phyloP scores from a whole-genome alignment of 1,140 invertebrate species.

The Drosophila mojavensis region DNA sequence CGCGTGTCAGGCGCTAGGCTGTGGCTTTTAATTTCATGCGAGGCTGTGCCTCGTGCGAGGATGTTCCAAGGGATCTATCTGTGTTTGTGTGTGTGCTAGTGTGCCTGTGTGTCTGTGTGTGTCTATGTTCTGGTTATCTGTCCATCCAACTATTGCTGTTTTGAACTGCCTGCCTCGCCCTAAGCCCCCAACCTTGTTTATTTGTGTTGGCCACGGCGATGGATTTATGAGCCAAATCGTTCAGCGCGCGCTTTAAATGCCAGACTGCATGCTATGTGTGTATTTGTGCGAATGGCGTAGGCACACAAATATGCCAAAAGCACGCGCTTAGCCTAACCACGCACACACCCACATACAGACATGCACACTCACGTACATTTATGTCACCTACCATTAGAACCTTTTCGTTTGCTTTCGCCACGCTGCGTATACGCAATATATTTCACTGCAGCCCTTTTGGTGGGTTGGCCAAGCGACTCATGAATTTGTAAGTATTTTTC shows the following conservation, averaged over 20 bases:
- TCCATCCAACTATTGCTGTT: constrained; percentile 50
- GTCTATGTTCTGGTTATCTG: constrained; percentile 41
- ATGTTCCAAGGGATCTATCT: not conserved
- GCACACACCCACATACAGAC: too few relatives aligned
- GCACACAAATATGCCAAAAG: constrained; percentile 69
- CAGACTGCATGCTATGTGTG: constrained; percentile 1
- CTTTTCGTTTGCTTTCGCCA: constrained; percentile 49
- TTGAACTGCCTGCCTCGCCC: constrained; percentile 1
- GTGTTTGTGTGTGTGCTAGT: constrained; percentile 4
- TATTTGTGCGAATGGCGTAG: constrained; percentile 14
- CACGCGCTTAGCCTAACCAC: constrained; percentile 56
- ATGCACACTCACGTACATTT: constrained; percentile 20
- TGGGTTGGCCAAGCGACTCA: not conserved
- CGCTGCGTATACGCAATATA: constrained; percentile 71
- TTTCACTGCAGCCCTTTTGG: constrained; percentile 34
- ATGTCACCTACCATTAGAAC: constrained; percentile 35
- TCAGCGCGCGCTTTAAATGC: constrained; percentile 55
- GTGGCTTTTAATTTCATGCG: constrained; percentile 22
- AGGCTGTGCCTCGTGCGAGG: not conserved
- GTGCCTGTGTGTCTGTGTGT: too few relatives aligned
- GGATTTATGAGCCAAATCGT: constrained; percentile 69
- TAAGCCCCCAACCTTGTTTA: constrained; percentile 53
- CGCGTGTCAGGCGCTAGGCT: constrained; percentile 32
- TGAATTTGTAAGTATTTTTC: constrained; percentile 16
- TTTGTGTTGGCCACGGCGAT: constrained; percentile 72